phyloP scores from a whole-genome alignment of 2,113 vertebrate species.

The Cephalophus harveyi region DNA sequence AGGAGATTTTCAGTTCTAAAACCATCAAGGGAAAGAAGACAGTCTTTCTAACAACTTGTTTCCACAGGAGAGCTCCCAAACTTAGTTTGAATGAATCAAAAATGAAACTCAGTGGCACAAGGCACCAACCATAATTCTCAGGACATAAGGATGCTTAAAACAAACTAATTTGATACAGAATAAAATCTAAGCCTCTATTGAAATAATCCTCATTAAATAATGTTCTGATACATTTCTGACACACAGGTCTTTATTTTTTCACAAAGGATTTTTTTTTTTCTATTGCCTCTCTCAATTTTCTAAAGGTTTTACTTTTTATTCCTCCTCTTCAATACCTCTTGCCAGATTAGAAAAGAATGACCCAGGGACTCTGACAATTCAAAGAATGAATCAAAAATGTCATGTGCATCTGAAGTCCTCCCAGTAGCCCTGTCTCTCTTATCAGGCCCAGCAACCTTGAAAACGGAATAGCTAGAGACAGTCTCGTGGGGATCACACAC shows the following conservation, averaged over 20 bases:
- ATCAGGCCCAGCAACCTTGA: background rate
- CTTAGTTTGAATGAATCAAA: background rate
- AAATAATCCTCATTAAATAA: background rate
- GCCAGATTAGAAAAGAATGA: background rate
- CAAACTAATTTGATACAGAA: background rate
- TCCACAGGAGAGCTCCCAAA: background rate
- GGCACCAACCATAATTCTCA: background rate
- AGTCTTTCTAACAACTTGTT: background rate
- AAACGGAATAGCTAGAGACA: background rate
- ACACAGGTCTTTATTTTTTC: background rate
- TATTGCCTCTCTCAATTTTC: background rate
- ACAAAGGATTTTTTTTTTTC: background rate
- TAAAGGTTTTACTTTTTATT: slow-evolving; percentile 29
- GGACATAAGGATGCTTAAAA: background rate
- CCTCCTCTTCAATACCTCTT: background rate
- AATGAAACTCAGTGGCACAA: background rate
- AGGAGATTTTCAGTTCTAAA: background rate
- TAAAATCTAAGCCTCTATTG: background rate
- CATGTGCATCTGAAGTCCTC: background rate
- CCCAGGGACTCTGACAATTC: background rate
- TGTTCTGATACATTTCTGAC: background rate
- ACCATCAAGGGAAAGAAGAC: background rate
- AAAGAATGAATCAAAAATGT: slow-evolving; percentile 1
- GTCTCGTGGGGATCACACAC: accelerated
- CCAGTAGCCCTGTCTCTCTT: background rate